Conservation (phyloP, 2,113 vertebrate species). For the Pipra filicauda region DNA sequence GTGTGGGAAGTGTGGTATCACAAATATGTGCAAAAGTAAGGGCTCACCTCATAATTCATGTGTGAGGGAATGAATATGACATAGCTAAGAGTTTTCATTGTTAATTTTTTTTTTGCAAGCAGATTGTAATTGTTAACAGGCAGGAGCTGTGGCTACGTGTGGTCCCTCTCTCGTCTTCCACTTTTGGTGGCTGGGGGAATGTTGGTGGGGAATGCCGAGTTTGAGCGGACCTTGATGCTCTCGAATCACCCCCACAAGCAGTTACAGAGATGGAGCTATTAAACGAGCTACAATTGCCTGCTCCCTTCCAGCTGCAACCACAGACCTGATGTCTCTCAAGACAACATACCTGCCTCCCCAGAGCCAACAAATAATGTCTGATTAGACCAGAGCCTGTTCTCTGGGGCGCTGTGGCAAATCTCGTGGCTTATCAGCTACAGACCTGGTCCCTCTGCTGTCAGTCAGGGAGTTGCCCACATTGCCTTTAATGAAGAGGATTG, state of each 20-base stretch:
- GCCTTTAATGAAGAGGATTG: background rate
- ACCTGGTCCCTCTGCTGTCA: background rate
- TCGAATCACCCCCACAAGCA: background rate
- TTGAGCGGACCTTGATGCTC: background rate
- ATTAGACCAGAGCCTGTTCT: background rate
- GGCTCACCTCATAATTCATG: slow-evolving; percentile 43
- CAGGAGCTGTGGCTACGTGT: slow-evolving; percentile 43
- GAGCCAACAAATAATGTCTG: background rate
- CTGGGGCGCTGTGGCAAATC: background rate
- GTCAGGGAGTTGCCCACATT: background rate
- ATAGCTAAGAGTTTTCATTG: slow-evolving; percentile 26
- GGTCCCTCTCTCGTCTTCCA: slow-evolving; percentile 43
- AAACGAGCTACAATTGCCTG: background rate
- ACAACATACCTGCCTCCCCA: background rate
- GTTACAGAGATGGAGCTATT: background rate
- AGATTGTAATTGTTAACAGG: slow-evolving; percentile 56
- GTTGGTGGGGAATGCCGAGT: background rate
- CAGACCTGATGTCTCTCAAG: background rate
- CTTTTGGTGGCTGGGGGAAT: background rate
- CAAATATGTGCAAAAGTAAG: background rate
- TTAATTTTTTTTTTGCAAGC: slow-evolving; percentile 37
- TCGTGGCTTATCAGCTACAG: background rate
- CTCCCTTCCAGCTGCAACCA: background rate
- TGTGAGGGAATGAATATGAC: slow-evolving; percentile 1
- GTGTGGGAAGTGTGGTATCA: slow-evolving; percentile 28